Base-by-base conservation (phyloP, 2,888 invertebrate species). In the Priocnemis perturbator region DNA sequence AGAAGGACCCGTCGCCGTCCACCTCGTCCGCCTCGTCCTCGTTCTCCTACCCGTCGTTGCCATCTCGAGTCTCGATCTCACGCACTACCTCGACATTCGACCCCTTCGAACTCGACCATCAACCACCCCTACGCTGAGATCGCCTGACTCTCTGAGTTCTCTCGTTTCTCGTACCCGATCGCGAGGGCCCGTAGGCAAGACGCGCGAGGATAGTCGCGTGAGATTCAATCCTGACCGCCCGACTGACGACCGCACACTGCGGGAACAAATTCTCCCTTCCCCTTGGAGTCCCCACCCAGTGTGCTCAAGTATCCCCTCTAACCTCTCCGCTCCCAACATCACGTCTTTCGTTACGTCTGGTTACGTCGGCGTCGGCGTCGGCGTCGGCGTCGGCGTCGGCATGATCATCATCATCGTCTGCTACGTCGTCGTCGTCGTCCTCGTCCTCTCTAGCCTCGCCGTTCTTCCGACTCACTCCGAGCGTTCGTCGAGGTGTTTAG, bases 221-320 rank as follows among this genome's bases (percentile, higher is more conserved):
- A n/a, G n/a, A 76, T 76, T 69, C 74, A 71, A 83, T 80, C 84
- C 82, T 74, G 79, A 79, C 78, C 81, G 80, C 81, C 78, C 84
- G 85, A 84, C 81, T 82, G 79, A 82, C 85, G 81, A 84, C 81
- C 84, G 84, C 81, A 86, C 83, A 87, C 87, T 87, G 83, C 81
- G 78, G 82, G 78, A 81, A 84, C 77, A 79, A 80, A 77, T 73
- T 69, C 68, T 59, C 77, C 78, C 70, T 69, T 72, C 69, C 69
- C 20, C 57, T 64, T 20, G 20, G 58, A 63, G 55, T 71, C 78
- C 76, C 74, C 77, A 73, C 73, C 77, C 71, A 50, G n/a, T 21
- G 37, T 37, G 45, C 26, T 57, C 9, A 15, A 17, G 14, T 20
- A 48, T 58, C n/a, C 58, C 71, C 30, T 17, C 50, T 37, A 50